Evolutionary conservation across 2,888 invertebrate species (phyloP).

Genomic region (Laothoe populi): DNA sequence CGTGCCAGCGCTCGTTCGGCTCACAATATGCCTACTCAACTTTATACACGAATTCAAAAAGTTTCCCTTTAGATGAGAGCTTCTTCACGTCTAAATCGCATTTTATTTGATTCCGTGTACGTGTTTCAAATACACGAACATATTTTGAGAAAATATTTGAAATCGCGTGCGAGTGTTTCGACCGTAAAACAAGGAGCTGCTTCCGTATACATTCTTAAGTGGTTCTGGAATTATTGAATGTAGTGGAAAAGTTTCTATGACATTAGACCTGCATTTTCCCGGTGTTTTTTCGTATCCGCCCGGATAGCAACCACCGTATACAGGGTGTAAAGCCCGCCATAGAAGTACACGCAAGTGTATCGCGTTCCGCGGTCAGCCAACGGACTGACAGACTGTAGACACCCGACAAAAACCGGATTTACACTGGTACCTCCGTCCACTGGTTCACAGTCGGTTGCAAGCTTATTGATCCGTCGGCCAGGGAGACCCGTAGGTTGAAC

Average conservation of each 20-base stretch:
- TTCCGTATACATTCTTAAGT: not conserved
- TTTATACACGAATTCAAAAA: slow-evolving; percentile 26
- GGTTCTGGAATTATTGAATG: not conserved
- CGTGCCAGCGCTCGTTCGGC: slow-evolving; percentile 2
- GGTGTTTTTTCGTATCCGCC: not conserved
- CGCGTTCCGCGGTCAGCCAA: no score
- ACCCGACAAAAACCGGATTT: no score
- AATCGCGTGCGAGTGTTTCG: slow-evolving; percentile 2
- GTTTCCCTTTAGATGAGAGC: slow-evolving; percentile 26
- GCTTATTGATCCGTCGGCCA: no score
- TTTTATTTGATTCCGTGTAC: slow-evolving; percentile 29
- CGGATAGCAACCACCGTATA: not conserved
- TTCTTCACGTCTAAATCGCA: slow-evolving; percentile 26
- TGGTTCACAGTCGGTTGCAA: no score
- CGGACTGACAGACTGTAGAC: no score
- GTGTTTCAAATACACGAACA: slow-evolving; percentile 25
- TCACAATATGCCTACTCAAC: slow-evolving; percentile 24
- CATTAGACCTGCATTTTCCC: not conserved
- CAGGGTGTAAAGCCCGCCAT: no score
- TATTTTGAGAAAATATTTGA: slow-evolving; percentile 24
- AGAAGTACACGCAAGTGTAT: no score
- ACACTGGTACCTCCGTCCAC: no score
- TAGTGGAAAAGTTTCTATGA: slow-evolving; percentile 8
- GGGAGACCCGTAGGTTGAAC: no score
- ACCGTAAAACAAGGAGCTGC: not conserved